A percentile compares a stretch with the other conserved stretches of the same genome.
phyloP scores from a whole-genome alignment of 2,113 vertebrate species.

The Colaptes auratus region DNA sequence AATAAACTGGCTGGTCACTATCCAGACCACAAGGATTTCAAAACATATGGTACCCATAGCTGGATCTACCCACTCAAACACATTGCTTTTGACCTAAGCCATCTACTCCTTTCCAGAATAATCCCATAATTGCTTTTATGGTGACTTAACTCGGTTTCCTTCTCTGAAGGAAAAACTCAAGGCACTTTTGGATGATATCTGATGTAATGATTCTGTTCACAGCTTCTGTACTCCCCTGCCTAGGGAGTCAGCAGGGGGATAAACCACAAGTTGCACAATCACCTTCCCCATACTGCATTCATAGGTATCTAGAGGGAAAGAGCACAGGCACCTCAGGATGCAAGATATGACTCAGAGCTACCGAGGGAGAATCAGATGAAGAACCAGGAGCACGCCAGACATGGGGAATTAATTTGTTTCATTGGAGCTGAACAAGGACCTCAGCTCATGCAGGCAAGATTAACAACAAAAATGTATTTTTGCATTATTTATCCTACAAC shows the following conservation, averaged over 20 bases:
- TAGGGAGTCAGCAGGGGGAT: background rate
- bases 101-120: constrained; percentile 4
- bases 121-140: constrained; percentile 13
- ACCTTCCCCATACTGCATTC: background rate
- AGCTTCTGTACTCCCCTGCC: background rate
- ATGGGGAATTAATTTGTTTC: background rate
- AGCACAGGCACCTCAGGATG: background rate
- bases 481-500: background rate
- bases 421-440: background rate
- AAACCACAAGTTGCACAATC: background rate
- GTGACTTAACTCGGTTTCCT: background rate
- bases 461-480: background rate
- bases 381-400: background rate
- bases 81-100: background rate
- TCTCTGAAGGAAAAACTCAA: background rate
- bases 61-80: constrained; percentile 20
- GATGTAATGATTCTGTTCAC: background rate
- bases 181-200: background rate
- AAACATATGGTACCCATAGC: constrained; percentile 19
- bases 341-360: background rate
- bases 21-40: constrained; percentile 31
- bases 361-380: background rate
- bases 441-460: background rate
- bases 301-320: background rate
- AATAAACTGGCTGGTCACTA: background rate